Evolutionary conservation across 1,140 invertebrate species (phyloP), one percentile per base, ranked within the genome.

Genomic region (Zophobas morio): DNA sequence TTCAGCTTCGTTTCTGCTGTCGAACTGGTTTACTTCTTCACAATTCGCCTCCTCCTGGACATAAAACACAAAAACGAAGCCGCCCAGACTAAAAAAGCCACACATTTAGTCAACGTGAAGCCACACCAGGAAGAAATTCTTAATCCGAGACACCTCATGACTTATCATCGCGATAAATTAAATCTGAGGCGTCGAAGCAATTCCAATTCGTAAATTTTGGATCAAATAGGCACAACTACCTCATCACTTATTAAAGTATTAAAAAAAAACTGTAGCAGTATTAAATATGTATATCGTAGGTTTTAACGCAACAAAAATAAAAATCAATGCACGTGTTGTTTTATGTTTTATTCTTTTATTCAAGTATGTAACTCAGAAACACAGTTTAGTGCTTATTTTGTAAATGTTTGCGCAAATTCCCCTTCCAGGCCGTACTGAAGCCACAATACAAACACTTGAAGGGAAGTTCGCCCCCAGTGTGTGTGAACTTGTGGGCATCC

Each of bases 21-120:
- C 49, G 92, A 93, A 82, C 85, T 93, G 47, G 34, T 92, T 1
- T 90, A 93, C 74, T 93, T 92, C 79, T 89, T 93, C 72, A 85
- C 89, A 1, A 85, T 91, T 78, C 84, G 90, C 6, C 79, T 89
- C 3, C 3, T 70, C 33, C 8, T 56, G 5, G 72, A 74, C 47
- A 8, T 54, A 1, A 74, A 5, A 74, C 40, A 74, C 37, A 36
- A 20, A 33, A 72, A 72, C 33, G 51, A 72, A 36, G 20, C 37
- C n/a, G 33, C 47, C 1, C 33, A n/a, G 3, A 72, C 37, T 1
- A 72, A 51, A 51, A 54, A 51, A 8, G 70, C 49, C 8, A 37
- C 6, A 1, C 37, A 35, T 51, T 72, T 51, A 8, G 35, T 72
- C 6, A 39, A 54, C 8, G 51, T 51, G 20, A 72, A 72, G n/a